A percentile compares a stretch with the other conserved stretches of the same genome.
These are phyloP conservation scores for Rana temporaria DNA, from an alignment of 2,113 vertebrate species.

Conservation along the genomic window DNA sequence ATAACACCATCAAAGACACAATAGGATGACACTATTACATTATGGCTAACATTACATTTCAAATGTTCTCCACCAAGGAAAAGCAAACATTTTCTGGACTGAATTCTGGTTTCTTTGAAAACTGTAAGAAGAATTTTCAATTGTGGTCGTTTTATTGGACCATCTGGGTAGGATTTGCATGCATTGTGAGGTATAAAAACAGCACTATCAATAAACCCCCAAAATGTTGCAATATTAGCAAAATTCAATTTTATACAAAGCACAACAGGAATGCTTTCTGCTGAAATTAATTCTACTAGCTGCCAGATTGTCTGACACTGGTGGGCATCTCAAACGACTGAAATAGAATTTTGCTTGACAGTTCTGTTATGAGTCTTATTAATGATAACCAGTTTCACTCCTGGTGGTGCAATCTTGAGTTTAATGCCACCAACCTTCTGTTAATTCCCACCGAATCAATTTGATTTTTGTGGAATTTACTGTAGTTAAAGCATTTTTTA, in stretches of 20 bases:
- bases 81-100: no score
- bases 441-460: conserved; percentile 20
- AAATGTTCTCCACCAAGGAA: no score
- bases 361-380: conserved; percentile 52
- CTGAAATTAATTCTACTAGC: conserved; percentile 40
- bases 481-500: background rate
- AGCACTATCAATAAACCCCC: no score
- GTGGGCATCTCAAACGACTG: conserved; percentile 50
- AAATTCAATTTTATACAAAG: conserved; percentile 16
- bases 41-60: no score
- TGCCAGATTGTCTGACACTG: conserved; percentile 53
- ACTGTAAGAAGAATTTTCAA: no score
- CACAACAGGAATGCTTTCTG: conserved; percentile 46
- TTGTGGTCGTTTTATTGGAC: no score
- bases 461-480: conserved; percentile 1
- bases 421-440: conserved; percentile 49
- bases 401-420: conserved; percentile 34
- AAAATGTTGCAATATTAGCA: background rate
- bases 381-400: conserved; percentile 52
- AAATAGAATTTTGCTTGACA: conserved; percentile 52
- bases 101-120: no score
- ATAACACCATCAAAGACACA: no score
- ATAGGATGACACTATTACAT: no score
- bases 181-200: no score
- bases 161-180: no score